Evolutionary conservation across 2,797 vertebrate genomes (phyloP), one percentile per base, ranked within the genome.

Genomic region (Graptemys geographica): DNA sequence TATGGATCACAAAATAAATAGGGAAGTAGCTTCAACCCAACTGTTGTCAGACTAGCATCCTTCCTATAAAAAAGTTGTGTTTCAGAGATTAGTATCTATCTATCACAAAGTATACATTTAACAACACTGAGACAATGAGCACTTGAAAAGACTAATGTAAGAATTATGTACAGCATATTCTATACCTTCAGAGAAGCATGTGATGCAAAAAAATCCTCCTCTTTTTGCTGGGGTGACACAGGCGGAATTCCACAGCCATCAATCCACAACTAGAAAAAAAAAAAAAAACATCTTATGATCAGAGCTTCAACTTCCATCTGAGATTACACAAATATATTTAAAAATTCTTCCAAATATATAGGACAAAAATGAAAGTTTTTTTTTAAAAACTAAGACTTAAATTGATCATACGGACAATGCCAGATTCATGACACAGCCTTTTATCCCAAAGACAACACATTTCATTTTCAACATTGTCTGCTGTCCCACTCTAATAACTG

Each of bases 131-230:
- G n/a, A 69, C 18, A 59, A 37, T 8, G 81, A 88, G 21, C 0
- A 2, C 69, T 90, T 52, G 12, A 89, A 62, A 91, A 90, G 89
- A 41, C 31, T 87, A 94, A 49, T 8, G 84, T 81, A 59, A 47
- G 27, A 95, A 90, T 28, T 25, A 92, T 86, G 90, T 12, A 18
- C 11, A 93, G 27, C 3, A 8, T 51, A 53, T 81, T 44, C 78
- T 93, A 12, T 97, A 98, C 98, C 98, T 97, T 97, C 21, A 96
- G 83, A 95, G 97, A 94, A 74, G 98, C 97, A 44, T 99, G 99
- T 28, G 99, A 97, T 83, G 98, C 98, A 98, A 99, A 99, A 96
- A 99, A 99, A 89, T 99, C 99, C 83, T 99, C 98, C 51, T 99
- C 99, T 97, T 99, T 99, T 59, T 98, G 98, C 0, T 97, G 97